These are phyloP conservation scores for Periophthalmus modestus DNA, from an alignment of 2,113 vertebrate species.

Conservation along the genomic window DNA sequence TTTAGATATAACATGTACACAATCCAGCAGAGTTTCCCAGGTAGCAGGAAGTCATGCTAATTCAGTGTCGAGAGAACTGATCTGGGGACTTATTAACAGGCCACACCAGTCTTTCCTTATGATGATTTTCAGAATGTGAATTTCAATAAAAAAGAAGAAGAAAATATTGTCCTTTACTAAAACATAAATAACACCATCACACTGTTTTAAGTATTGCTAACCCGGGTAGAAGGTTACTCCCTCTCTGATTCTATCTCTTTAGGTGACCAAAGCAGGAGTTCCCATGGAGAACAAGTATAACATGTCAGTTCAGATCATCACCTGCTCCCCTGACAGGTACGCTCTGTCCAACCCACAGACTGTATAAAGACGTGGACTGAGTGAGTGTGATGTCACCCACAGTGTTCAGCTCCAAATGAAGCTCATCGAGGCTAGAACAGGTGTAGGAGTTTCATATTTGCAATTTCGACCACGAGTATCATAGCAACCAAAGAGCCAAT, in stretches of 20 bases:
- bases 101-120: too few relatives aligned
- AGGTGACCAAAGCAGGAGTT: conserved; percentile 78
- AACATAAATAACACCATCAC: background rate
- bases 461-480: too few relatives aligned
- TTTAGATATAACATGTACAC: conserved; percentile 28
- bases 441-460: too few relatives aligned
- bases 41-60: background rate
- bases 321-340: conserved; percentile 90
- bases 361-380: too few relatives aligned
- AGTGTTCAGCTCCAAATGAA: too few relatives aligned
- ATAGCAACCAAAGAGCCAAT: too few relatives aligned
- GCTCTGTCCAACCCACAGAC: background rate
- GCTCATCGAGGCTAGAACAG: too few relatives aligned
- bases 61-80: background rate
- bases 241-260: conserved; percentile 18
- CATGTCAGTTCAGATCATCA: conserved; percentile 80
- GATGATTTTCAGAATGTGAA: background rate
- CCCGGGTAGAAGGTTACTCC: conserved; percentile 17
- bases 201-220: conserved; percentile 3
- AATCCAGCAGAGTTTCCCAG: conserved; percentile 9
- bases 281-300: conserved; percentile 80
- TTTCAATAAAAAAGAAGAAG: conserved; percentile 40
- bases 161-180: background rate
- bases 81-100: background rate
- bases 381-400: too few relatives aligned